Evolutionary conservation across 2,888 invertebrate species (phyloP).

Genomic region (Plebejus argus): DNA sequence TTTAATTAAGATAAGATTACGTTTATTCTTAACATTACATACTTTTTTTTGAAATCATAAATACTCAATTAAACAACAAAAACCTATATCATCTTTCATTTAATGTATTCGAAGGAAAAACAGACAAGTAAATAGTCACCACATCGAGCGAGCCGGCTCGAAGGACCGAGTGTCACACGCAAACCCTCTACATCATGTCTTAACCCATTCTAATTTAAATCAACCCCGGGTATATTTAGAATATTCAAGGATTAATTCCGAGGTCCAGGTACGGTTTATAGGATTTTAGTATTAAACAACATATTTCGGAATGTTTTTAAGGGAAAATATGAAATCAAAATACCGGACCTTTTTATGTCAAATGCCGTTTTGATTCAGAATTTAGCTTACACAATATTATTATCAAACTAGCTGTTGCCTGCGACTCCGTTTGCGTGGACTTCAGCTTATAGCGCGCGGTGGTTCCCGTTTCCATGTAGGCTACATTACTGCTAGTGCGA

Average conservation of each 20-base stretch:
- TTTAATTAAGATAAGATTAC: too few species aligned
- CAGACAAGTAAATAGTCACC: constrained; percentile 2
- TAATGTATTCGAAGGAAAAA: not conserved
- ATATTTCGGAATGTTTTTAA: constrained; percentile 14
- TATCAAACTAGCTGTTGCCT: too few species aligned
- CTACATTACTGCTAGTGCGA: too few species aligned
- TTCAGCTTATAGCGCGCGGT: too few species aligned
- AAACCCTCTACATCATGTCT: constrained; percentile 47
- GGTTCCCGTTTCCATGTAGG: too few species aligned
- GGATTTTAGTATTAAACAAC: constrained; percentile 30
- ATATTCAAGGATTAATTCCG: constrained; percentile 41
- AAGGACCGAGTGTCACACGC: constrained; percentile 48
- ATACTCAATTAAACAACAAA: not conserved
- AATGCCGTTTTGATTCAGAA: too few species aligned
- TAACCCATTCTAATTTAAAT: constrained; percentile 62
- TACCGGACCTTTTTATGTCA: not conserved
- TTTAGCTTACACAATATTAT: too few species aligned
- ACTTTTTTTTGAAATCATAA: not conserved
- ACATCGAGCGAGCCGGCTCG: constrained; percentile 32
- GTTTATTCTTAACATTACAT: not conserved
- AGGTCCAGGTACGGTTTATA: constrained; percentile 39
- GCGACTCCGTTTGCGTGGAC: too few species aligned
- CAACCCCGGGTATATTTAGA: constrained; percentile 55
- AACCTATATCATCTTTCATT: not conserved
- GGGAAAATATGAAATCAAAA: not conserved